Base-by-base conservation (phyloP, 2,888 invertebrate genomes). In the Stenodera caucasica region DNA sequence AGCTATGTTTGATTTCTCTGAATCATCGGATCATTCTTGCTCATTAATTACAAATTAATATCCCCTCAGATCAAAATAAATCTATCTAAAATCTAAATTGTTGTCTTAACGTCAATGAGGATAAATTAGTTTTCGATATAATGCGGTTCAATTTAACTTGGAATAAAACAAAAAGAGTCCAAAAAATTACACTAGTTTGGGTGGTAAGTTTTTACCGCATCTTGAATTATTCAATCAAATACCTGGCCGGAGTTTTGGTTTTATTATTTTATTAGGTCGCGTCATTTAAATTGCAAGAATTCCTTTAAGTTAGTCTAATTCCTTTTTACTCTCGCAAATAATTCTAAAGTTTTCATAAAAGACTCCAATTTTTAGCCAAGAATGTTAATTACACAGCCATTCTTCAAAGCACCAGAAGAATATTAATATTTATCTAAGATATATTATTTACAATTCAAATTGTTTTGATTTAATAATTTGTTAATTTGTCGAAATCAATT, bases 251-350 rank as follows among this genome's bases (percentile, higher is more conserved):
- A 68, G 70, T 68, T 69, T 60, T 64, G 69, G 69, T 71, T 72
- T 72, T 74, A 74, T 74, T 74, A 74, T 74, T 74, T 72, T 72
- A 73, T 73, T 73, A 71, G 62, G 71, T 72, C 71, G 70, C 72
- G 70, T 69, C 70, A 69, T 72, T 73, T 65, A 69, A 71, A 71
- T 70, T 69, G 69, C 68, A 67, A 67, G 70, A 70, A 70, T 71
- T 67, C 66, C 67, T 65, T 63, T 63, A 69, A 69, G 63, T 69
- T n/a, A n/a, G n/a, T 70, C 67, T 70, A 3, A 18, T 45, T 68
- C 66, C 59, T 64, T 67, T 63, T 62, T 67, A 65, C 70, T 67
- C 65, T 69, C 70, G 67, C 66, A 70, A 72, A 67, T 72, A 71
- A 72, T 73, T 72, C 70, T 68, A 67, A 70, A 69, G 67, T 71